Base-by-base conservation (phyloP, 92 coral and sea anemone species). In the Palythoa grandiflora region DNA sequence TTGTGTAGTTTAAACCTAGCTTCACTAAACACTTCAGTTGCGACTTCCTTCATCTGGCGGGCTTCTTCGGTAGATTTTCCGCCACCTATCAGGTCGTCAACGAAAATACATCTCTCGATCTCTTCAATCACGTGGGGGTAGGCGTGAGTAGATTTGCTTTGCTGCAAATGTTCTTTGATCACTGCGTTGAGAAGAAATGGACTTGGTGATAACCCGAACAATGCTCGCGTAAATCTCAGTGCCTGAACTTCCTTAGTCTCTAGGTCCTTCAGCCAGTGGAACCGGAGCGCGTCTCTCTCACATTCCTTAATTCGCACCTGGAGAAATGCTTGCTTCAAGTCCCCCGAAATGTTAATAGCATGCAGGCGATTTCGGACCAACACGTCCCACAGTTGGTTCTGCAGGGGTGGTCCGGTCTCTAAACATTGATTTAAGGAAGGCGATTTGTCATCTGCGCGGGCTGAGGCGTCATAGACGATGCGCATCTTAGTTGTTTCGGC, bases 391-490 rank as follows among this genome's bases (percentile, higher is more conserved):
- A 63, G 65, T 54, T 75, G 89, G 66, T 87, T 87, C 47, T 87
- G 85, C 39, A 87, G 74, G 20, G 83, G 83, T 38, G 83, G 89
- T 38, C 89, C 83, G 36, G 84, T 74, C 66, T 86, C 71, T 40
- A 87, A 71, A 73, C 89, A 87, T 20, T 87, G 75, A 72, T 87
- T 87, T 51, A 87, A 63, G 3, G 89, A 87, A 0, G 89, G 89
- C n/a, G 77, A 17, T 63, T 83, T 38, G 12, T 70, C 87, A 66
- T 14, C 44, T 50, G 87, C 78, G 28, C 57, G 87, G 13, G 77
- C 87, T 83, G 87, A 83, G 6, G 77, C 87, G 4, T 83, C 36
- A 44, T 83, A 83, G 6, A 83, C 57, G 40, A 83, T 63, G 38
- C 77, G 74, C 35, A 83, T 48, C 75, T 61, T 61, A 10, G 75